Conservation (phyloP, 92 coral and sea anemone species). For the Scolanthus callimorphus region DNA sequence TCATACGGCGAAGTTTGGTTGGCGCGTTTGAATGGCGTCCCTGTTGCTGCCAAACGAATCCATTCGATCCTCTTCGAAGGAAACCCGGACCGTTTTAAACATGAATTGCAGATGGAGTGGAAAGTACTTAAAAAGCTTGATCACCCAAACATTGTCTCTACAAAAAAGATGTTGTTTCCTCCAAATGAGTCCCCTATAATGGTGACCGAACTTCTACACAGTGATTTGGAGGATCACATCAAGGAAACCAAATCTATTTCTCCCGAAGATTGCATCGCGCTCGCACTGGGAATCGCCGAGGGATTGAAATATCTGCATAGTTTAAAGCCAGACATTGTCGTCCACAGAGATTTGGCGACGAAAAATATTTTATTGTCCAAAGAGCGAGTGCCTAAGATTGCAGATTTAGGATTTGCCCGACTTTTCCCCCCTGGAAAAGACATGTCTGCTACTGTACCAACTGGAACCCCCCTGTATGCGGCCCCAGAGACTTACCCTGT, state of each 20-base stretch:
- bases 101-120: conserved; percentile 58
- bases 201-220: conserved; percentile 60
- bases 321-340: conserved; percentile 37
- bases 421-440: conserved; percentile 56
- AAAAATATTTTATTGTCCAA: conserved; percentile 63
- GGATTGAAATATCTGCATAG: conserved; percentile 71
- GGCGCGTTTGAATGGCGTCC: conserved; percentile 52
- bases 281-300: conserved; percentile 53
- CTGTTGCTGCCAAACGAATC: conserved; percentile 72
- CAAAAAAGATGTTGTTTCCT: conserved; percentile 55
- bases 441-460: conserved; percentile 57
- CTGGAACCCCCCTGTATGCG: conserved; percentile 76
- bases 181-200: conserved; percentile 52
- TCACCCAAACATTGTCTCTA: conserved; percentile 70
- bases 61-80: conserved; percentile 45
- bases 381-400: conserved; percentile 58
- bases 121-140: conserved; percentile 40
- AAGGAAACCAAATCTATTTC: conserved; percentile 36
- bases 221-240: conserved; percentile 58
- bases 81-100: conserved; percentile 21
- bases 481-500: conserved; percentile 79
- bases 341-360: conserved; percentile 73
- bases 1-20: conserved; percentile 69
- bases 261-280: conserved; percentile 17
- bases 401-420: conserved; percentile 75